Evolutionary conservation across 1,140 invertebrate genomes (phyloP), one percentile per base, ranked within the genome.

Genomic region (Zophobas atratus): DNA sequence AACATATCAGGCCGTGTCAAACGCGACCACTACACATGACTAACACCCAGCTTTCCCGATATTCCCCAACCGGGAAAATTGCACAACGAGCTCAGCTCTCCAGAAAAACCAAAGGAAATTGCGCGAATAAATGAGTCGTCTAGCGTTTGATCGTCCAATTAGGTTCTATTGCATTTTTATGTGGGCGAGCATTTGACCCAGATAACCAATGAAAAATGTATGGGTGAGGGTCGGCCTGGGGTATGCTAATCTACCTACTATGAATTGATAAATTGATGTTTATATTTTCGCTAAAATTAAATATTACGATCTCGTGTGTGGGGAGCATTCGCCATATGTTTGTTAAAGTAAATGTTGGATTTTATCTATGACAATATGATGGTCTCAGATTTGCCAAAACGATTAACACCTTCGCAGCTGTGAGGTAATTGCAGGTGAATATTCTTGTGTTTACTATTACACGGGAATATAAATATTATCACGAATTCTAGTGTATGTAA

Each of bases 121-220:
- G 33, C 8, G 33, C 33, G 43, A n/a, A 2, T 51, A 20, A 39
- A 67, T 36, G 60, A 67, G 20, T 6, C 4, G 38, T 32, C 38
- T 43, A 32, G 60, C 8, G 8, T 43, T 67, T 67, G 60, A 20
- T 39, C 8, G 33, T 33, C 39, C 60, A 67, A 67, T 67, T 67
- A 67, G 60, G 41, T 67, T 60, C 56, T 39, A 60, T 60, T 43
- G 60, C 60, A 33, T 43, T 67, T 67, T 67, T 34, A 43, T 67
- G 60, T 67, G 39, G 60, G 60, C 60, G 60, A 20, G n/a, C 56
- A 39, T 41, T 20, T 67, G 60, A 67, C 60, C 60, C 39, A 67
- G 60, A 43, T 67, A 67, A 39, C 33, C 39, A 43, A 67, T 43
- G 60, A 36, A 36, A 67, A 32, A 43, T 67, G 6, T 55, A 55